Conservation (phyloP, 2,888 invertebrate genomes). For the Abrostola triplasia region DNA sequence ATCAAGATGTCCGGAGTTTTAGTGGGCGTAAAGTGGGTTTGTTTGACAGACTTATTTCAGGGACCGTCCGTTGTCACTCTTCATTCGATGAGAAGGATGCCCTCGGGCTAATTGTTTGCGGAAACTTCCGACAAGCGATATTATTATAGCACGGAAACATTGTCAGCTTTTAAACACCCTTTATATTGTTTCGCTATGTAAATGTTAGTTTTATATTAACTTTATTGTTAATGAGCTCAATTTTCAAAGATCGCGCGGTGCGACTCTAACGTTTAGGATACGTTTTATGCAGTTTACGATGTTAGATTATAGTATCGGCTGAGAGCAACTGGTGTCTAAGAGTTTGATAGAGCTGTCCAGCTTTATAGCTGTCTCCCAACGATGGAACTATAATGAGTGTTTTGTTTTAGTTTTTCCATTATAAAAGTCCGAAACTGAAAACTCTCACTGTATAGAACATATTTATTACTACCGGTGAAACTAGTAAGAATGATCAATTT, state of each 20-base stretch:
- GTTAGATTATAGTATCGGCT: no score
- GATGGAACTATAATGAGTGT: no score
- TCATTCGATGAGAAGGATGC: conserved; percentile 61
- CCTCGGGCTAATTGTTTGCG: conserved; percentile 64
- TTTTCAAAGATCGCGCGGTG: background rate
- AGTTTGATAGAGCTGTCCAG: no score
- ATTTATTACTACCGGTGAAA: no score
- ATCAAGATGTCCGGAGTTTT: conserved; percentile 13
- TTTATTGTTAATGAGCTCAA: conserved; percentile 2
- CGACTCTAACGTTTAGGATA: no score
- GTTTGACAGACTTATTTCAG: conserved; percentile 66
- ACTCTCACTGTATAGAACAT: no score
- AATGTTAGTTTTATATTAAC: conserved; percentile 1
- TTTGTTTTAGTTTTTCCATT: background rate
- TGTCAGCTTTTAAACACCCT: conserved; percentile 11
- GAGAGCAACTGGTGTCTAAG: no score
- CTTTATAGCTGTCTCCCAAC: no score
- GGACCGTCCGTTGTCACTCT: conserved; percentile 66
- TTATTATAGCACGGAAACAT: conserved; percentile 26
- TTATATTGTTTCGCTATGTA: conserved; percentile 1
- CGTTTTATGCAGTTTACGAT: no score
- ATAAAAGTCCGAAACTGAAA: no score
- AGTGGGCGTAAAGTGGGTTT: conserved; percentile 64
- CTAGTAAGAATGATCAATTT: no score
- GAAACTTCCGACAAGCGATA: conserved; percentile 46